phyloP scores from a whole-genome alignment of 2,797 vertebrate species.

The Myotis findleyi region DNA sequence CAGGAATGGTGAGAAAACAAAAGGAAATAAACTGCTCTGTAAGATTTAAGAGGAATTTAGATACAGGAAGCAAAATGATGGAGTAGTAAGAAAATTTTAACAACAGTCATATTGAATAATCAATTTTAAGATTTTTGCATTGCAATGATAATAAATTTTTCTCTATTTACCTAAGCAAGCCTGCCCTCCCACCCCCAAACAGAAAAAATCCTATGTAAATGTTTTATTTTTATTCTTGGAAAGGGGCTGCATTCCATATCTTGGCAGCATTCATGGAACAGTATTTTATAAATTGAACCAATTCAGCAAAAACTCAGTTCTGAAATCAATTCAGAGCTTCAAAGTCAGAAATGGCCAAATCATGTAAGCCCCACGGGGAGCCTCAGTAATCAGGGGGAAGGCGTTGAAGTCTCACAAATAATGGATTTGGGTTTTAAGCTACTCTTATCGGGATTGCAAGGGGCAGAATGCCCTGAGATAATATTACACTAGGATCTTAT shows the following conservation, averaged over 20 bases:
- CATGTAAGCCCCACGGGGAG: neutral
- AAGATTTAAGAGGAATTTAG: neutral
- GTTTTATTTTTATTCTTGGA: conserved; percentile 29
- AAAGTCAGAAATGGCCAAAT: neutral
- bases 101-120: neutral
- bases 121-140: neutral
- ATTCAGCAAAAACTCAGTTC: neutral
- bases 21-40: neutral
- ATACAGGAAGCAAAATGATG: neutral
- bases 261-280: neutral
- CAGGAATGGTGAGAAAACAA: neutral
- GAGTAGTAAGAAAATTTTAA: neutral
- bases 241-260: neutral
- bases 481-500: neutral
- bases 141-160: neutral
- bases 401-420: neutral
- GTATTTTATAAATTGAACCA: neutral
- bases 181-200: neutral
- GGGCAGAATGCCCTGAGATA: neutral
- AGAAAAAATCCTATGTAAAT: neutral
- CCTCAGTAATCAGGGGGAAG: neutral
- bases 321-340: neutral
- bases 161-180: neutral
- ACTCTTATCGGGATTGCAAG: neutral
- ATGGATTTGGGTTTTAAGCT: neutral